Percentiles rank a stretch among this genome's conserved stretches.
These are phyloP conservation scores for Acrocephalus arundinaceus DNA, from an alignment of 2,113 vertebrate species.

Conservation along the genomic window DNA sequence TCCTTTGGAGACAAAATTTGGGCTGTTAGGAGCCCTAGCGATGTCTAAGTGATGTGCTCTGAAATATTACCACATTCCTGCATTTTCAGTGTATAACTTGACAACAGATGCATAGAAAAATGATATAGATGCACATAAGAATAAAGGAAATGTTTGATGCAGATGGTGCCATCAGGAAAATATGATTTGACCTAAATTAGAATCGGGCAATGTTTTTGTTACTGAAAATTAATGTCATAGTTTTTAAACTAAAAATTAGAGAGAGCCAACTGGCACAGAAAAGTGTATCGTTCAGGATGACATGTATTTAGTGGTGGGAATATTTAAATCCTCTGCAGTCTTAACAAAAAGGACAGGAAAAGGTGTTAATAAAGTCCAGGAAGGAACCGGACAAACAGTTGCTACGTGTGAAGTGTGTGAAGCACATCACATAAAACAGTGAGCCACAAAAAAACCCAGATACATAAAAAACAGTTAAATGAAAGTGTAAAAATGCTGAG, in stretches of 20 bases:
- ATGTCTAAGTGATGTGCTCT: not conserved
- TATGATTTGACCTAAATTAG: not conserved
- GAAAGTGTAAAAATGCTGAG: not conserved
- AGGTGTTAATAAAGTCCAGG: conserved; percentile 4
- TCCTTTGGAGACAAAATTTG: not conserved
- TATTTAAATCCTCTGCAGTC: not conserved
- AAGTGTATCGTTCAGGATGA: not conserved
- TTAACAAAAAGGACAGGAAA: conserved; percentile 11
- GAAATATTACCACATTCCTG: not conserved
- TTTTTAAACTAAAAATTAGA: not conserved
- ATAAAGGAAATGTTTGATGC: not conserved
- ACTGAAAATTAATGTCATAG: not conserved
- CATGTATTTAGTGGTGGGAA: not conserved
- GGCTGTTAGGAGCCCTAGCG: not conserved
- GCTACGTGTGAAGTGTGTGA: not conserved
- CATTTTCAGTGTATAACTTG: not conserved
- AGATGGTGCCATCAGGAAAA: not conserved
- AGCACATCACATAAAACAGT: not conserved
- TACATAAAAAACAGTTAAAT: not conserved
- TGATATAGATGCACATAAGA: not conserved
- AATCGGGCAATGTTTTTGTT: not conserved
- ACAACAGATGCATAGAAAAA: not conserved
- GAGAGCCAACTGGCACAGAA: not conserved
- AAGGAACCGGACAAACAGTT: not conserved
- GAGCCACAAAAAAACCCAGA: not conserved